Conservation (phyloP, 2,113 vertebrate species). For the Podarcis muralis region DNA sequence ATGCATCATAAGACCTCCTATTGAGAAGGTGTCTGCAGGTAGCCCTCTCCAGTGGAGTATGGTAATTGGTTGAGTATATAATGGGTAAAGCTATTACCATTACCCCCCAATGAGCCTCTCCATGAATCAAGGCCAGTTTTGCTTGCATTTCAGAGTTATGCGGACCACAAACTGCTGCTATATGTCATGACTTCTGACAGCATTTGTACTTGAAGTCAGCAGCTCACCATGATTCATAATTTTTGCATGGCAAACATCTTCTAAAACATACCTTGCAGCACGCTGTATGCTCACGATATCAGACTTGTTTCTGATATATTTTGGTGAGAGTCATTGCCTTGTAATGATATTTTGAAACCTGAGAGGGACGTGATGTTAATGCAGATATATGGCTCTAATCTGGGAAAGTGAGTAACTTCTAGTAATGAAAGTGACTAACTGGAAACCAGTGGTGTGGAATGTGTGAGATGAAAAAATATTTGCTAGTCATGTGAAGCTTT, state of each 20-base stretch:
- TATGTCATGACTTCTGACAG: not conserved
- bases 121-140: not conserved
- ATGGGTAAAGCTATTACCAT: not conserved
- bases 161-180: rapidly evolving
- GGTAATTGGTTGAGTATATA: too few relatives aligned
- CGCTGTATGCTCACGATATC: not conserved
- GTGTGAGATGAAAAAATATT: slow-evolving; percentile 23
- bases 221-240: slow-evolving; percentile 5
- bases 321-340: slow-evolving; percentile 3
- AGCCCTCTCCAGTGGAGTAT: too few relatives aligned
- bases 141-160: not conserved
- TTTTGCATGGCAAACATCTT: slow-evolving; percentile 7
- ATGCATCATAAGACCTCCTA: too few relatives aligned
- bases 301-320: slow-evolving; percentile 16
- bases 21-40: too few relatives aligned
- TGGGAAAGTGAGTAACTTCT: not conserved
- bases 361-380: not conserved
- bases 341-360: slow-evolving; percentile 32
- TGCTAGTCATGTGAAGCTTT: not conserved
- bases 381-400: slow-evolving; percentile 10
- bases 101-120: not conserved
- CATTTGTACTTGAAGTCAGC: rapidly evolving
- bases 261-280: slow-evolving; percentile 25
- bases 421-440: slow-evolving; percentile 5
- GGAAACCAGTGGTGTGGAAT: not conserved